These are phyloP conservation scores for Globodera ellingtonae DNA, from an alignment of 1,140 invertebrate genomes.

Conservation along the genomic window DNA sequence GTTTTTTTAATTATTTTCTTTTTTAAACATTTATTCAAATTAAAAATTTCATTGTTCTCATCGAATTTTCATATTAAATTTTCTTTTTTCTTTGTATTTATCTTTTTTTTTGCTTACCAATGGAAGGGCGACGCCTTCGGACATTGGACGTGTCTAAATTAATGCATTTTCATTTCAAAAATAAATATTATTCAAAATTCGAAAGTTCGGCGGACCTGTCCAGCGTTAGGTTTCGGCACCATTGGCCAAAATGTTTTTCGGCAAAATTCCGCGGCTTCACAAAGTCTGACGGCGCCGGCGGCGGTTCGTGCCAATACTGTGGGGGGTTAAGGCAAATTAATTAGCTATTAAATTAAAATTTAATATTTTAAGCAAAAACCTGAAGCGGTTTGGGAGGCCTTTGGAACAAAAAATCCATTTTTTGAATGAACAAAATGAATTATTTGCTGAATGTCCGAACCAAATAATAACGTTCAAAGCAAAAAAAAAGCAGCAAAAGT, in stretches of 20 bases:
- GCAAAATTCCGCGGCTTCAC: constrained; percentile 24
- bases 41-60: not conserved
- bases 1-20: not conserved
- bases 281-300: constrained; percentile 14
- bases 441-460: not conserved
- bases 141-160: constrained; percentile 54
- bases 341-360: not conserved
- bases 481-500: too few relatives aligned
- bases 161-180: not conserved
- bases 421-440: not conserved
- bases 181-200: constrained; percentile 8
- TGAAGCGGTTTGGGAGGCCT: constrained; percentile 21
- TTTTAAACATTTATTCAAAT: not conserved
- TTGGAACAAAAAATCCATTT: constrained; percentile 23
- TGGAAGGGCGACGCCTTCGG: constrained; percentile 51
- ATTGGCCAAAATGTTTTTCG: constrained; percentile 52
- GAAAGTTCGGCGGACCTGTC: constrained; percentile 33
- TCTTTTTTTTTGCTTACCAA: constrained; percentile 34
- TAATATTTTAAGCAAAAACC: constrained; percentile 3
- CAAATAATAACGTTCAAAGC: too few relatives aligned
- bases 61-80: not conserved
- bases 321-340: not conserved
- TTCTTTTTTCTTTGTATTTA: constrained; percentile 11
- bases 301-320: constrained; percentile 22
- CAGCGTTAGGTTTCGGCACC: constrained; percentile 49